phyloP scores from a whole-genome alignment of 1,140 invertebrate species.

The Drosophila orena region DNA sequence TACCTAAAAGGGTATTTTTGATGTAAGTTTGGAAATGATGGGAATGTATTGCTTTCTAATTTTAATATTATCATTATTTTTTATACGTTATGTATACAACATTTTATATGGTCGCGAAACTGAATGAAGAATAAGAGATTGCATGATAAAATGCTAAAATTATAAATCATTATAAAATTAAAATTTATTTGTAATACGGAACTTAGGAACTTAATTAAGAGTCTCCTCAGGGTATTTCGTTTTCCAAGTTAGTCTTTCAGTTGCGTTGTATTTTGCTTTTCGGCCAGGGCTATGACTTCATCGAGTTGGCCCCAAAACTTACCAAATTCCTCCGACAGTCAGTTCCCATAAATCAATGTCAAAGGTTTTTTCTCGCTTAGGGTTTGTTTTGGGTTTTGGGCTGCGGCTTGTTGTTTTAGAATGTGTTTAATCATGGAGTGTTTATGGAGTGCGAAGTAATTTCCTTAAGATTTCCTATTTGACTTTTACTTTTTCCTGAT shows the following conservation, averaged over 20 bases:
- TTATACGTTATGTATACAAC: too few species aligned
- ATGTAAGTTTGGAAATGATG: too few species aligned
- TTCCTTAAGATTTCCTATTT: constrained; percentile 45
- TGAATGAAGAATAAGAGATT: too few species aligned
- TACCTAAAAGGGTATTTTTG: too few species aligned
- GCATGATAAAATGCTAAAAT: too few species aligned
- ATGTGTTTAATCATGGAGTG: constrained; percentile 41
- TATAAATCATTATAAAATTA: too few species aligned
- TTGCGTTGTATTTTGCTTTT: neutral
- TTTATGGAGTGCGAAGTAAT: constrained; percentile 41
- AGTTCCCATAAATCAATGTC: constrained; percentile 66
- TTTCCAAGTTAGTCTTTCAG: neutral
- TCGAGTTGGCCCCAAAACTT: constrained; percentile 33
- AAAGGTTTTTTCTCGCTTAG: constrained; percentile 17
- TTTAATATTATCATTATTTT: neutral
- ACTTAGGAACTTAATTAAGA: neutral
- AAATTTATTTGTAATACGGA: neutral
- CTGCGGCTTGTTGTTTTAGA: constrained; percentile 4
- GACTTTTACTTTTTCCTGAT: constrained; percentile 37
- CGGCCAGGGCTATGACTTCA: constrained; percentile 62
- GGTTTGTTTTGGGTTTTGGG: constrained; percentile 35
- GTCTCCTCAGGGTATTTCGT: neutral
- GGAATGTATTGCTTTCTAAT: too few species aligned
- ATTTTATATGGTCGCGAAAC: too few species aligned
- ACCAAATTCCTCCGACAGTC: constrained; percentile 55